These are phyloP conservation scores for Halcyon senegalensis DNA, from an alignment of 2,113 vertebrate species.

Conservation along the genomic window DNA sequence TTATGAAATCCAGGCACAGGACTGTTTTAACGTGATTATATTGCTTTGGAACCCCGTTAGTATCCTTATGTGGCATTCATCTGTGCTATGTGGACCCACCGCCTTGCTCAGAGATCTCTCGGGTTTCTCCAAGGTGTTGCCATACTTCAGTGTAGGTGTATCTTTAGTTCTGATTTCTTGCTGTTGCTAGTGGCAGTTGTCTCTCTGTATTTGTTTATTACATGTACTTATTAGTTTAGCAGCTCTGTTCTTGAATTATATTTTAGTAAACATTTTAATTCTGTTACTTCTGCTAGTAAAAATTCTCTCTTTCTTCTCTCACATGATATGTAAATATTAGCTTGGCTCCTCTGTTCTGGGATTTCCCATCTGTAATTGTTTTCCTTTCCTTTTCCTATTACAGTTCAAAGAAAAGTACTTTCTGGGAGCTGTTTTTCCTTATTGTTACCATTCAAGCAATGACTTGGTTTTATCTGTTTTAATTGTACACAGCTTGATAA, in stretches of 20 bases:
- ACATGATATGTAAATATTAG: neutral
- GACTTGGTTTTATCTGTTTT: neutral
- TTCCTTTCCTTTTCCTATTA: neutral
- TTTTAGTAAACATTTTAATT: neutral
- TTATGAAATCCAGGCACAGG: neutral
- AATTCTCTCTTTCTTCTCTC: neutral
- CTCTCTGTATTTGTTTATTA: neutral
- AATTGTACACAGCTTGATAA: neutral
- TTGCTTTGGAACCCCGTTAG: neutral
- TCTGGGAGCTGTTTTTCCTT: neutral
- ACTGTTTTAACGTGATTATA: neutral
- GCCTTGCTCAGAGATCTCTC: neutral
- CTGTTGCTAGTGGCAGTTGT: neutral
- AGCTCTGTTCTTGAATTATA: neutral
- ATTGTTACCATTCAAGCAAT: neutral
- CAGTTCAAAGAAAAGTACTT: neutral
- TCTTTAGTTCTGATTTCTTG: neutral
- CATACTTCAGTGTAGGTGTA: neutral
- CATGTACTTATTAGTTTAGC: neutral
- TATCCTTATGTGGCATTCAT: neutral
- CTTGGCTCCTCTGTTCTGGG: neutral
- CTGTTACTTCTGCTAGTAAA: neutral
- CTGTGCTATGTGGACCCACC: accelerated
- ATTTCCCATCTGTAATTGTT: neutral
- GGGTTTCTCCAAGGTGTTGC: neutral